phyloP scores from a whole-genome alignment of 2,113 vertebrate genomes.

The Sminthopsis crassicaudata region DNA sequence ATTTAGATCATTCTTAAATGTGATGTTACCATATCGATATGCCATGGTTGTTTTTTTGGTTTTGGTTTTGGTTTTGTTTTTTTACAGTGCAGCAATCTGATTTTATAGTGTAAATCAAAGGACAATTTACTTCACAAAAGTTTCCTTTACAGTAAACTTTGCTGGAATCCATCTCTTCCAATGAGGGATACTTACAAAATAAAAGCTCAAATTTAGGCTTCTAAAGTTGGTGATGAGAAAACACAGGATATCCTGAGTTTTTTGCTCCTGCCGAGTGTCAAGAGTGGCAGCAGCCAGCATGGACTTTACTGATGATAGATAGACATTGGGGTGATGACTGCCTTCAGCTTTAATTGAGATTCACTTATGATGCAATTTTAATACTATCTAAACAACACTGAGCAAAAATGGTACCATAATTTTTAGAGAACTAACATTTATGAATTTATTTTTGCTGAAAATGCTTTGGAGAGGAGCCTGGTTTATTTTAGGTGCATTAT shows the following conservation, averaged over 20 bases:
- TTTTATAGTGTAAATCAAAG: conserved; percentile 67
- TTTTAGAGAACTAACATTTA: conserved; percentile 77
- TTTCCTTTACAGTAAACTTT: conserved; percentile 60
- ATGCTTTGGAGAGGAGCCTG: conserved; percentile 54
- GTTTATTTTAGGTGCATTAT: conserved; percentile 39
- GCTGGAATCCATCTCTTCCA: neutral
- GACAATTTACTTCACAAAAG: conserved; percentile 68
- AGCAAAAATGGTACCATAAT: conserved; percentile 69
- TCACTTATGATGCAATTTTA: conserved; percentile 70
- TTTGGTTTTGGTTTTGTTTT: too few relatives aligned
- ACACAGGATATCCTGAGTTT: neutral
- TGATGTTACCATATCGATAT: conserved; percentile 52
- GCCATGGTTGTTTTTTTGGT: conserved; percentile 57
- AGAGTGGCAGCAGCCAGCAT: conserved; percentile 17
- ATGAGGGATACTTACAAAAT: conserved; percentile 64
- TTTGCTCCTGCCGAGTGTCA: neutral
- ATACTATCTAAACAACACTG: conserved; percentile 58
- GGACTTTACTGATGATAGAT: conserved; percentile 46
- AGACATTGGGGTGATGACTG: neutral
- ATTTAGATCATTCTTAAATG: conserved; percentile 71
- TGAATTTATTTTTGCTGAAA: conserved; percentile 69
- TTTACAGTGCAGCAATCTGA: conserved; percentile 59
- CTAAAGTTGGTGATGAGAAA: neutral
- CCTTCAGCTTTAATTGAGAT: conserved; percentile 58
- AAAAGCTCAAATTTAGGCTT: conserved; percentile 57